phyloP scores from a whole-genome alignment of 2,797 vertebrate genomes.

The Phalloptychus januarius region DNA sequence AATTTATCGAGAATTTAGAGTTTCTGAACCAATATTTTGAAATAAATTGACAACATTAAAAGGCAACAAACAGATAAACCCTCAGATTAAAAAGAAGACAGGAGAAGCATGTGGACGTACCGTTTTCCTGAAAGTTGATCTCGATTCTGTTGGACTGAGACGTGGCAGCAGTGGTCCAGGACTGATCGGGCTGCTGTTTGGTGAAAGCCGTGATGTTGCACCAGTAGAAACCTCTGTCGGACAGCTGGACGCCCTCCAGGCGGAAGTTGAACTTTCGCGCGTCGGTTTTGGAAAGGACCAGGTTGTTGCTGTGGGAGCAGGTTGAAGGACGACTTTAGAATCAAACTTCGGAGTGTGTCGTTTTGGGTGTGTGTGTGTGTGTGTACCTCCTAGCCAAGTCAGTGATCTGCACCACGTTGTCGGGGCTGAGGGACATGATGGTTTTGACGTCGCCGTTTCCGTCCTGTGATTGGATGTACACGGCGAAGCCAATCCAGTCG shows the following conservation, averaged over 20 bases:
- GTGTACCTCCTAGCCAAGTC: constrained; percentile 80
- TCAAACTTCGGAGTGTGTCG: neutral
- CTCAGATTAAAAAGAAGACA: neutral
- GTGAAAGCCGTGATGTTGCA: constrained; percentile 91
- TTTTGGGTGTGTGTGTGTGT: constrained; percentile 21
- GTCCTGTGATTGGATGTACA: constrained; percentile 87
- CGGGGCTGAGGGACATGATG: constrained; percentile 88
- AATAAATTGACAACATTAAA: neutral
- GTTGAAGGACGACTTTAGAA: neutral
- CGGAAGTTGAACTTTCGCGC: constrained; percentile 89
- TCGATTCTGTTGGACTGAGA: constrained; percentile 88
- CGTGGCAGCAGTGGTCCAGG: constrained; percentile 84
- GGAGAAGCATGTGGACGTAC: constrained; percentile 62
- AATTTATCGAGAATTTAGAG: too few species aligned
- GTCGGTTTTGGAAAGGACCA: constrained; percentile 88
- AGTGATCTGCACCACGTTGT: constrained; percentile 84
- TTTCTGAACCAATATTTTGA: too few species aligned
- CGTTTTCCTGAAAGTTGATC: constrained; percentile 89
- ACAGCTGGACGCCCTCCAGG: constrained; percentile 88
- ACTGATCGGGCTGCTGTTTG: constrained; percentile 74
- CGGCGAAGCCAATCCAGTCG: constrained; percentile 82
- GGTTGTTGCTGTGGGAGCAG: constrained; percentile 73
- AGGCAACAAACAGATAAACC: too few species aligned
- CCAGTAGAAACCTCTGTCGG: constrained; percentile 89
- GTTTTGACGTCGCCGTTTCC: constrained; percentile 73